Conservation (phyloP, 2,797 vertebrate genomes). For the Amniataba percoides region DNA sequence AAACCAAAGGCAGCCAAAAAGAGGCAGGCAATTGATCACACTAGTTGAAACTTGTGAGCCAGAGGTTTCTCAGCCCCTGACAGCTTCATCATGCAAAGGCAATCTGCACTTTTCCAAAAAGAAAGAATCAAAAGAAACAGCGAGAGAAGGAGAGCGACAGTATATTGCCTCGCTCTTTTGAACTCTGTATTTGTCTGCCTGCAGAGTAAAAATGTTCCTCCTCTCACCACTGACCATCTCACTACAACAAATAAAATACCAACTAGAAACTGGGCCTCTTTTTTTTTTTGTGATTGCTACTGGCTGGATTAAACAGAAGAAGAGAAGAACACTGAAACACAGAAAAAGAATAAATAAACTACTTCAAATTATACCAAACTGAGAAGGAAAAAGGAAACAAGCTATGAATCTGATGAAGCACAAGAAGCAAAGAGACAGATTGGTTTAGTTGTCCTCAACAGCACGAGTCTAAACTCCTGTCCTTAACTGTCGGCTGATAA, state of each 20-base stretch:
- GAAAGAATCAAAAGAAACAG: neutral
- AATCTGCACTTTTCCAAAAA: conserved; percentile 11
- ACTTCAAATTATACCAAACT: neutral
- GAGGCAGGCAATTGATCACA: conserved; percentile 12
- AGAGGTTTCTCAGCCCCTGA: neutral
- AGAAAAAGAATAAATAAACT: neutral
- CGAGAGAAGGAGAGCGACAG: neutral
- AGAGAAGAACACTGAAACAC: neutral
- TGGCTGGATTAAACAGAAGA: neutral
- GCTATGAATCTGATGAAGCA: neutral
- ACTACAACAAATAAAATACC: neutral
- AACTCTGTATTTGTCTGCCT: neutral
- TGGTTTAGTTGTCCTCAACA: neutral
- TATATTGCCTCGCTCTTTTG: conserved; percentile 1
- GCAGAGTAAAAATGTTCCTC: neutral
- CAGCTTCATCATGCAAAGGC: neutral
- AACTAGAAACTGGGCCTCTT: neutral
- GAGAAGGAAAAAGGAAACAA: neutral
- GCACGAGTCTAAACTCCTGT: neutral
- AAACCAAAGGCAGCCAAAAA: conserved; percentile 7
- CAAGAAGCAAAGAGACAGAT: neutral
- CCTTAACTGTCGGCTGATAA: neutral
- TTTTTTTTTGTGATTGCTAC: neutral
- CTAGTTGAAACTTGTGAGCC: conserved; percentile 31
- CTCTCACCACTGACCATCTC: neutral